phyloP scores from a whole-genome alignment of 2,888 invertebrate genomes.

The Penaeus monodon region DNA sequence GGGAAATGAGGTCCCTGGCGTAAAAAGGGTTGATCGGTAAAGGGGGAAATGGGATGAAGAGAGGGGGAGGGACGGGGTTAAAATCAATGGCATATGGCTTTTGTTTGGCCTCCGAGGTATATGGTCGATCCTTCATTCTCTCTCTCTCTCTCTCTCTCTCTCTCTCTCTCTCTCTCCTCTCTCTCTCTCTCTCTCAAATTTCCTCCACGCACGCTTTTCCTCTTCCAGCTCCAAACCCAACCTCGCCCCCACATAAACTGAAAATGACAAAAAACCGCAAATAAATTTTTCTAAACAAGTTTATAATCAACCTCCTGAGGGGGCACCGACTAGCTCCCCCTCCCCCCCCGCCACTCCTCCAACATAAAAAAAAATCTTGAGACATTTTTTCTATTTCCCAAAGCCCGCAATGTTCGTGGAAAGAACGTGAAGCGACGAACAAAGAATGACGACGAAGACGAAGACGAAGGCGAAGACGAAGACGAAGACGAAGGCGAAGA shows the following conservation, averaged over 20 bases:
- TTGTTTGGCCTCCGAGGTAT: background rate
- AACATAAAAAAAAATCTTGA: no score
- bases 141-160: no score
- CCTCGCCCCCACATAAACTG: background rate
- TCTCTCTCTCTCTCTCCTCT: no score
- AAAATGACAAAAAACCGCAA: background rate
- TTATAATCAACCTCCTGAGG: background rate
- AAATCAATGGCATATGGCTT: background rate
- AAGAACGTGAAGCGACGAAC: no score
- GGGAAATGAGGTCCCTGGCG: background rate
- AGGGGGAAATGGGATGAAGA: background rate
- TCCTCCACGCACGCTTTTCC: background rate
- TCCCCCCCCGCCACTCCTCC: no score
- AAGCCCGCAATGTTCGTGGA: no score
- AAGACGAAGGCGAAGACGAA: no score
- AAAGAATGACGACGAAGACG: no score
- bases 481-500: no score
- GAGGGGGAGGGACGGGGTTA: background rate
- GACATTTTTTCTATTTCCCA: no score
- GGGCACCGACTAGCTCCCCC: background rate
- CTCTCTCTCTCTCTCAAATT: no score
- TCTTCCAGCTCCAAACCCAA: background rate
- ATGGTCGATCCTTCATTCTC: background rate
- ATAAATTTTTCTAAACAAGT: no score
- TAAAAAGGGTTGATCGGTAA: background rate